These are phyloP conservation scores for Mycetomoellerius zeteki DNA, from an alignment of 1,140 invertebrate species.

Conservation along the genomic window DNA sequence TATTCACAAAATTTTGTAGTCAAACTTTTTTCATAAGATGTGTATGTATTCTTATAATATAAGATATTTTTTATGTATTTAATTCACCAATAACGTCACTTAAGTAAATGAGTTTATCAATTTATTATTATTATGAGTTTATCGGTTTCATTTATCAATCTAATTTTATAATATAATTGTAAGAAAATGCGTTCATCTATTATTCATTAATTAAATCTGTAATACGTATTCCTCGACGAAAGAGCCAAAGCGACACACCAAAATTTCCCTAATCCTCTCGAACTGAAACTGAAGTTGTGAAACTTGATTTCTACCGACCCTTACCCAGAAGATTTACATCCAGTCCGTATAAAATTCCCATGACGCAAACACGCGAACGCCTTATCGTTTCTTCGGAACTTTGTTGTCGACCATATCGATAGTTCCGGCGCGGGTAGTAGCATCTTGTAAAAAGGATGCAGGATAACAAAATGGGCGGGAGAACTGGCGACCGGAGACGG, in stretches of 20 bases:
- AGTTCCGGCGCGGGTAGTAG: background rate
- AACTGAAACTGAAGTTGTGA: constrained; percentile 5
- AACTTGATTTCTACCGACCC: constrained; percentile 8
- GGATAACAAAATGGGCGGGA: constrained; percentile 22
- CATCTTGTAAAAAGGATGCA: background rate
- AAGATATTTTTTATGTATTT: background rate
- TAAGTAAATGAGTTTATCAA: too few relatives aligned
- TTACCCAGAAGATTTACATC: background rate
- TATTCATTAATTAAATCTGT: constrained; percentile 25
- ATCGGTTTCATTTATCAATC: background rate
- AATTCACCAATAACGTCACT: background rate
- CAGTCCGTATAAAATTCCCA: constrained; percentile 42
- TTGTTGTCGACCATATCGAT: constrained; percentile 57
- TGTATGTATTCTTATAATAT: background rate
- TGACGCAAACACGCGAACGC: background rate
- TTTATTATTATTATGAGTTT: too few relatives aligned
- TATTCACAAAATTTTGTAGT: too few relatives aligned
- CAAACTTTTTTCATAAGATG: background rate
- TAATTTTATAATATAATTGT: background rate
- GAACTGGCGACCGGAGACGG: constrained; percentile 21
- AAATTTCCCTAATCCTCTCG: constrained; percentile 19
- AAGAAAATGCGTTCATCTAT: background rate
- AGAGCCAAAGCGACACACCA: too few relatives aligned
- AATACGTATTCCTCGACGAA: background rate
- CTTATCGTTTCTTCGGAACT: constrained; percentile 35